Base-by-base conservation (phyloP, 23 tunicate genomes). In the Diplosoma virens region DNA sequence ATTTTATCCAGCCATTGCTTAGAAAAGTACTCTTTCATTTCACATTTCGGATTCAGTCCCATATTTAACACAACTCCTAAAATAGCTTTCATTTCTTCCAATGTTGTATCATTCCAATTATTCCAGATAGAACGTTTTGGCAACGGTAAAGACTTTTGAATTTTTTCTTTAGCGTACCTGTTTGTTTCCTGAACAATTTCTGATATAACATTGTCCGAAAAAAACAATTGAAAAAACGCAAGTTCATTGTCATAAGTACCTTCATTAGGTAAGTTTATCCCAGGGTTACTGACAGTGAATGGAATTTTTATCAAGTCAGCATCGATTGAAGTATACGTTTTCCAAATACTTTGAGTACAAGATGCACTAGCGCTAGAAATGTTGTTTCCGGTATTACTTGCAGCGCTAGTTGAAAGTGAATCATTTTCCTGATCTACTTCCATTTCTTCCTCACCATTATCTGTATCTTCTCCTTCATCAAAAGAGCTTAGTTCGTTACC, bases 181-280 rank as follows among this genome's bases (percentile, higher is more conserved):
- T 68, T 68, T 68, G 53, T 68, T 68, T 68, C 54, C 5, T 68
- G 35, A 34, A 68, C 75, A 68, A 68, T 17, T 11, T 68, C 75
- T 7, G 6, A 34, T 22, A 68, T 68, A 68, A 35, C 14, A 35
- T 68, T 54, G 22, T 72, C 78, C 7, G 61, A 20, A 72, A 72
- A 72, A 50, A 20, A 72, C 78, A 72, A 72, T 50, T 72, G 78
- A 72, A 72, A 72, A 72, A 20, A 72, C 25, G 61, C 48, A 72
- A 72, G 46, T 34, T 72, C 78, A 34, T 72, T 34, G 21, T 72
- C 78, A 72, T 72, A 72, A 18, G 47, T 60, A 25, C 61, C 78
- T 27, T 34, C 48, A 36, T 33, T 48, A 72, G 78, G 78, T 30
- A 72, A 61, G 61, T 35, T 72, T 32, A 72, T 72, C 7, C 78